These are phyloP conservation scores for Loxodonta africana DNA, from an alignment of 2,113 vertebrate species.

Conservation along the genomic window DNA sequence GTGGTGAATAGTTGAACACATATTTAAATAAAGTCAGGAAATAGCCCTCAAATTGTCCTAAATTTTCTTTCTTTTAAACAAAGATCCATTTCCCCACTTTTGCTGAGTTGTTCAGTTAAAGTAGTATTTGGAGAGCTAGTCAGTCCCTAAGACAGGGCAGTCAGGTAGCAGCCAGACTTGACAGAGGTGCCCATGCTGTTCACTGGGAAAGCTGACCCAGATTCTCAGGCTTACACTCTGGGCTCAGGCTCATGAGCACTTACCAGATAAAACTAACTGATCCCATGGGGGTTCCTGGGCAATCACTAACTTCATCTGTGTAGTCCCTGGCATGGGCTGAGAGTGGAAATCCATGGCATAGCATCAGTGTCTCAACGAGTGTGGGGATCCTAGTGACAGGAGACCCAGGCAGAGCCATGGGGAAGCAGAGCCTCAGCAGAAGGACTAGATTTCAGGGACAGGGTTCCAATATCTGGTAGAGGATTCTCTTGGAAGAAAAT, in stretches of 20 bases:
- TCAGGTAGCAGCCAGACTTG: background rate
- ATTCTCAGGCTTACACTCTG: background rate
- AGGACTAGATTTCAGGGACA: background rate
- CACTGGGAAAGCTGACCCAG: background rate
- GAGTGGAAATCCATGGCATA: background rate
- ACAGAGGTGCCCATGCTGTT: background rate
- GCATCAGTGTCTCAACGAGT: background rate
- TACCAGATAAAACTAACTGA: background rate
- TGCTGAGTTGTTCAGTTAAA: background rate
- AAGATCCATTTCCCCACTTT: background rate
- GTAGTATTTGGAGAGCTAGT: background rate
- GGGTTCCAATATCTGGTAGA: background rate
- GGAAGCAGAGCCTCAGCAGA: background rate
- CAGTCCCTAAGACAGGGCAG: background rate
- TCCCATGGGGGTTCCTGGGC: too few species aligned
- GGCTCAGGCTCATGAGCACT: background rate
- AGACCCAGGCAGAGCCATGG: background rate
- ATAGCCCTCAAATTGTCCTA: background rate
- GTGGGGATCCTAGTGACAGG: background rate
- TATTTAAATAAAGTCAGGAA: slow-evolving; percentile 36
- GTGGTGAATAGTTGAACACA: background rate
- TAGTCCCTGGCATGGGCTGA: background rate
- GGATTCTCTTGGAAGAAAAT: background rate
- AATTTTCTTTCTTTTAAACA: background rate
- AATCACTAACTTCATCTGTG: background rate